Evolutionary conservation across 2,113 vertebrate genomes (phyloP).

Genomic region (Aplodontia rufa): DNA sequence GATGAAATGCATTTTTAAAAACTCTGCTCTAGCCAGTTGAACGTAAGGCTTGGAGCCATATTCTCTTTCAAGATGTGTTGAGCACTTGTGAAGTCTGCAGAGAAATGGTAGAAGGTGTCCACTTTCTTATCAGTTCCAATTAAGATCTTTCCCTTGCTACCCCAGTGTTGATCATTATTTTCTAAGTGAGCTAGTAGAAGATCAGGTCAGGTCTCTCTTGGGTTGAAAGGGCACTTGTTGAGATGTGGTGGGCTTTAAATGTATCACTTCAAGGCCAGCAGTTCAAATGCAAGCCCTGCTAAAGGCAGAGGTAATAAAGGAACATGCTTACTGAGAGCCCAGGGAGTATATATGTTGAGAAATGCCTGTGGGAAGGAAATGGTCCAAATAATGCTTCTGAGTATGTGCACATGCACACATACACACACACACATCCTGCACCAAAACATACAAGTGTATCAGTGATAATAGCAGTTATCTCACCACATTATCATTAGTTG

Average conservation of each 20-base stretch:
- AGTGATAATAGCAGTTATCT: constrained; percentile 3
- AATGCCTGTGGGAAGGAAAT: constrained; percentile 47
- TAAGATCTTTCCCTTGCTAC: constrained; percentile 41
- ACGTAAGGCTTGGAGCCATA: constrained; percentile 32
- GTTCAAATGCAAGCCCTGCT: constrained; percentile 52
- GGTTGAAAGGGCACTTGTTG: constrained; percentile 45
- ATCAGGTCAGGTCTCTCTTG: background rate
- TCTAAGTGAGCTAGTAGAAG: constrained; percentile 32
- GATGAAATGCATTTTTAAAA: constrained; percentile 51
- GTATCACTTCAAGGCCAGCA: constrained; percentile 6
- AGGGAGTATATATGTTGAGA: constrained; percentile 24
- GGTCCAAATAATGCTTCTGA: background rate
- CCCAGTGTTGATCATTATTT: constrained; percentile 37
- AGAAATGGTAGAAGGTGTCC: constrained; percentile 54
- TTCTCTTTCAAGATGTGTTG: constrained; percentile 63
- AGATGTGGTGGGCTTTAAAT: constrained; percentile 52
- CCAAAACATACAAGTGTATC: background rate
- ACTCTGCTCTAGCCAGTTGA: constrained; percentile 54
- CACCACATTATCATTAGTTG: background rate
- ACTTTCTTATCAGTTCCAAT: constrained; percentile 66
- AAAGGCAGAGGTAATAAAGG: constrained; percentile 49
- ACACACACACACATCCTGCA: background rate
- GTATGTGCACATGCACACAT: background rate
- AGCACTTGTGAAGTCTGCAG: constrained; percentile 54
- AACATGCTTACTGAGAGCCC: background rate